phyloP scores from a whole-genome alignment of 1,140 invertebrate species.

The Meteorus sp. region DNA sequence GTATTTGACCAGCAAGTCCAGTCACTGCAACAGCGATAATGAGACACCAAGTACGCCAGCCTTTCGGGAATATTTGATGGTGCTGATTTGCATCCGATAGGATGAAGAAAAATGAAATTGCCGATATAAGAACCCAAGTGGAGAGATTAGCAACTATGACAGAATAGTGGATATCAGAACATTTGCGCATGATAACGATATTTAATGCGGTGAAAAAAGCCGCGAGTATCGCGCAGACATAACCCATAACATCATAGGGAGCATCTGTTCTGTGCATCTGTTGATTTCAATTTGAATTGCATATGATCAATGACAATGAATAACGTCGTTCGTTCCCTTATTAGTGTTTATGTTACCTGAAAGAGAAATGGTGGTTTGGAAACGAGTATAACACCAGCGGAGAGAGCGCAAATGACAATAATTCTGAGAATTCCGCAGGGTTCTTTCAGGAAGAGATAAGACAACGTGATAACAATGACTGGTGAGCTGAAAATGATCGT shows the following conservation, averaged over 20 bases:
- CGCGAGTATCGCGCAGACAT: slow-evolving; percentile 55
- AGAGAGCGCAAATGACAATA: slow-evolving; percentile 56
- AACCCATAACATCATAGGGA: slow-evolving; percentile 55
- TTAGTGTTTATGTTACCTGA: slow-evolving; percentile 47
- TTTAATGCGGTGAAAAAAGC: slow-evolving; percentile 60
- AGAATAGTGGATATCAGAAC: slow-evolving; percentile 59
- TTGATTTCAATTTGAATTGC: slow-evolving; percentile 13
- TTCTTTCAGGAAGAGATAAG: slow-evolving; percentile 61
- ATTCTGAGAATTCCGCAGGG: slow-evolving; percentile 62
- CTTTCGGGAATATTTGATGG: slow-evolving; percentile 39
- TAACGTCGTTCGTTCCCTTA: too few relatives aligned
- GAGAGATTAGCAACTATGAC: slow-evolving; percentile 59
- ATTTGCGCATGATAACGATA: slow-evolving; percentile 61
- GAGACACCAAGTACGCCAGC: slow-evolving; percentile 51
- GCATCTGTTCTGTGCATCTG: slow-evolving; percentile 38
- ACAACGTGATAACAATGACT: slow-evolving; percentile 62
- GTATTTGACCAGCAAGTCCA: slow-evolving; percentile 56
- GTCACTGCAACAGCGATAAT: slow-evolving; percentile 46
- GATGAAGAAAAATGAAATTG: slow-evolving; percentile 44
- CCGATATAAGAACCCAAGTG: slow-evolving; percentile 53
- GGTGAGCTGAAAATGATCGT: slow-evolving; percentile 65
- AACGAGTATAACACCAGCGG: slow-evolving; percentile 60
- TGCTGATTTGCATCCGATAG: slow-evolving; percentile 40
- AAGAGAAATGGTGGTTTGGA: slow-evolving; percentile 62
- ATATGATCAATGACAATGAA: too few relatives aligned